These are phyloP conservation scores for Dexiosoma caninum DNA, from an alignment of 2,888 invertebrate genomes.

Conservation along the genomic window DNA sequence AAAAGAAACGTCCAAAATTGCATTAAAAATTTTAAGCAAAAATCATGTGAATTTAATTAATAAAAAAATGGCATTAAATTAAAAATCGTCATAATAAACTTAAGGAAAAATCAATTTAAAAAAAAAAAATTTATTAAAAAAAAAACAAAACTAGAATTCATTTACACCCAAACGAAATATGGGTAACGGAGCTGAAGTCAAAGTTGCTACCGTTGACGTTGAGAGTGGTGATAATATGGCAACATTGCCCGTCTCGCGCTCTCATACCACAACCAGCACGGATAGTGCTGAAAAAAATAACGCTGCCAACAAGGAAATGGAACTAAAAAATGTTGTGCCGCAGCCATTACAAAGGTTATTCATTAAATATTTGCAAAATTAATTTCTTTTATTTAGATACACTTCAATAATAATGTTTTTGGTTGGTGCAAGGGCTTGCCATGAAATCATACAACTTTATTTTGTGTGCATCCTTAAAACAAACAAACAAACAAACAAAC, in stretches of 20 bases:
- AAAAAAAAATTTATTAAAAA: background rate
- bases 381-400: background rate
- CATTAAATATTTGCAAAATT: background rate
- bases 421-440: background rate
- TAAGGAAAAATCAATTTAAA: constrained; percentile 23
- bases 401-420: no score
- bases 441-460: constrained; percentile 14
- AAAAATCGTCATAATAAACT: constrained; percentile 15
- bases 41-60: constrained; percentile 63
- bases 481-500: background rate
- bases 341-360: constrained; percentile 90
- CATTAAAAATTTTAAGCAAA: constrained; percentile 64
- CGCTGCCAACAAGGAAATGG: constrained; percentile 91
- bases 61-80: constrained; percentile 34
- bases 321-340: constrained; percentile 89
- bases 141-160: constrained; percentile 22
- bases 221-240: constrained; percentile 93
- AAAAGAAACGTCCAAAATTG: constrained; percentile 59
- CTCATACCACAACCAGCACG: constrained; percentile 83
- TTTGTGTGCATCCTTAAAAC: constrained; percentile 9
- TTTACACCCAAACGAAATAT: constrained; percentile 72
- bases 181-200: constrained; percentile 86
- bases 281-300: constrained; percentile 89
- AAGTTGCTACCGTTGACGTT: constrained; percentile 92
- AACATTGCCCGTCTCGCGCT: constrained; percentile 90